Evolutionary conservation across 2,797 vertebrate genomes (phyloP).

Genomic region (Chromis chromis): DNA sequence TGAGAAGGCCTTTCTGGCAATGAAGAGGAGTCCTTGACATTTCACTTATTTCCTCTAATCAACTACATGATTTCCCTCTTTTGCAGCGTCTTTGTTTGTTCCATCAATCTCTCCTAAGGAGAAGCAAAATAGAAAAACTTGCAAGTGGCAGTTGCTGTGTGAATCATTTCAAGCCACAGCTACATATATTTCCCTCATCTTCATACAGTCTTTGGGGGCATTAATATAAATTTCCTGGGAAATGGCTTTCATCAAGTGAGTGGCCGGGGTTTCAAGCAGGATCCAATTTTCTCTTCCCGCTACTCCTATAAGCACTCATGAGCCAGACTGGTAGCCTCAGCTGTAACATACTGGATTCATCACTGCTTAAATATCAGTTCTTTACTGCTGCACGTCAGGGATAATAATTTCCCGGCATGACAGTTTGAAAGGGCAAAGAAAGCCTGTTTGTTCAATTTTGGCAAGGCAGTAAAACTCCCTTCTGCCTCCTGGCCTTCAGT

Average conservation of each 20-base stretch:
- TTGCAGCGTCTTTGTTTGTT: conserved; percentile 60
- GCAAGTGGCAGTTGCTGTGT: conserved; percentile 56
- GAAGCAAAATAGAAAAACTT: conserved; percentile 43
- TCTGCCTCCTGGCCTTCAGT: conserved; percentile 49
- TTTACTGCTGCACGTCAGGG: conserved; percentile 79
- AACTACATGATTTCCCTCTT: conserved; percentile 54
- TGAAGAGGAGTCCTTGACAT: conserved; percentile 79
- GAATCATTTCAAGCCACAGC: conserved; percentile 63
- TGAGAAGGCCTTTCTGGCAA: conserved; percentile 62
- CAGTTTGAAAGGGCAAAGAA: conserved; percentile 78
- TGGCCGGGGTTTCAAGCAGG: conserved; percentile 64
- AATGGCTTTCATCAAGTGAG: conserved; percentile 75
- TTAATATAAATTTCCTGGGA: conserved; percentile 73
- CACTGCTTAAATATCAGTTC: conserved; percentile 77
- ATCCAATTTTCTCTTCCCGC: conserved; percentile 73
- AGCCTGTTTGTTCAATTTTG: conserved; percentile 76
- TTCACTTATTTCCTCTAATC: conserved; percentile 71
- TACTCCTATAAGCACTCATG: conserved; percentile 58
- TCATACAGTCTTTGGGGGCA: conserved; percentile 56
- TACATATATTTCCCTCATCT: conserved; percentile 68
- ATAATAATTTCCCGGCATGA: conserved; percentile 80
- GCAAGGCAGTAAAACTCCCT: conserved; percentile 71
- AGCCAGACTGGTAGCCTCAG: conserved; percentile 75
- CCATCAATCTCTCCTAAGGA: conserved; percentile 39
- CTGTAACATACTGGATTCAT: conserved; percentile 82